Conservation (phyloP, 2,113 vertebrate species). For the Mesocricetus auratus region DNA sequence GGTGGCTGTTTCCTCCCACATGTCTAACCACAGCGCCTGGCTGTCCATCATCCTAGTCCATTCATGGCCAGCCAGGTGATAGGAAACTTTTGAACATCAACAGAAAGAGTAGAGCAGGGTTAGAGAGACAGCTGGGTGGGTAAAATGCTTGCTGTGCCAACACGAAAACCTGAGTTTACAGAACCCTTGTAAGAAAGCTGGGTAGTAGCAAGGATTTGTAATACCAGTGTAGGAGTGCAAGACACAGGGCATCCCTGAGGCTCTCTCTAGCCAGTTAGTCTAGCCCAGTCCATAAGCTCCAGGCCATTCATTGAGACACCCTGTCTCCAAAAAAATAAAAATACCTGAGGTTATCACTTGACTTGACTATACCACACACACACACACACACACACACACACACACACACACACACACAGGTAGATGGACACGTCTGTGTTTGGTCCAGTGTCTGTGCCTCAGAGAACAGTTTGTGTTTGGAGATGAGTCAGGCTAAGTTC, state of each 20-base stretch:
- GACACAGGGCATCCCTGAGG: background rate
- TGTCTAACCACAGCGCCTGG: too few species aligned
- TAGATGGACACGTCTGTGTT: background rate
- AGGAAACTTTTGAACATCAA: background rate
- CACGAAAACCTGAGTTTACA: background rate
- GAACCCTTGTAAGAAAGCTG: background rate
- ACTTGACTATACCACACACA: background rate
- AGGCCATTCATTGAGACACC: background rate
- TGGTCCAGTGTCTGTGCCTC: background rate
- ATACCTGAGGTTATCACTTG: background rate
- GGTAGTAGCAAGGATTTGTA: background rate
- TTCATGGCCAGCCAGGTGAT: background rate
- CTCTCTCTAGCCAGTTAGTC: background rate
- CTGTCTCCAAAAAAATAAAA: background rate
- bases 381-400: background rate
- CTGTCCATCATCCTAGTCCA: background rate
- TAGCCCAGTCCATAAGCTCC: background rate
- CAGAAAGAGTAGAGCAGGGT: too few species aligned
- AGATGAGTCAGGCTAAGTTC: background rate
- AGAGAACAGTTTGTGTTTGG: background rate
- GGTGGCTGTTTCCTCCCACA: background rate
- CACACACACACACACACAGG: too few species aligned
- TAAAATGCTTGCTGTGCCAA: background rate
- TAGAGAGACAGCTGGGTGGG: background rate
- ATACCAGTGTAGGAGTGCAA: background rate